A percentile compares a stretch with the other conserved stretches of the same genome.
Conservation (phyloP, 2,888 invertebrate genomes). For the Orthonychiurus folsomi region DNA sequence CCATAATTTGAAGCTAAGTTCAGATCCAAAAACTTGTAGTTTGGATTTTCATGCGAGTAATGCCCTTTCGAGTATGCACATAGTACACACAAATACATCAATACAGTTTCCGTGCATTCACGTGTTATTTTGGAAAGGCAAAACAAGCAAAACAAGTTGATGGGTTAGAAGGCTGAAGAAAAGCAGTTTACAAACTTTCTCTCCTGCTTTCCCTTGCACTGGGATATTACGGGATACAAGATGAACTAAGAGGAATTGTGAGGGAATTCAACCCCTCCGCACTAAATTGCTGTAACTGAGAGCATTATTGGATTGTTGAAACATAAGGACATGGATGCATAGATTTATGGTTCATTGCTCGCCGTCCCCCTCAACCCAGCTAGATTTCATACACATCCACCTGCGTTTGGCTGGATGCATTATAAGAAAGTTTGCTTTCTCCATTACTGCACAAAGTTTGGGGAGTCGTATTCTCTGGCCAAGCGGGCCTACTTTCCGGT, state of each 20-base stretch:
- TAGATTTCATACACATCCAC: background rate
- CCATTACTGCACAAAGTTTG: no score
- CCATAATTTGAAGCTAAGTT: background rate
- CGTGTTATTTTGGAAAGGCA: background rate
- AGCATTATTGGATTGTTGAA: slow-evolving; percentile 4
- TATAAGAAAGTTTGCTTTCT: no score
- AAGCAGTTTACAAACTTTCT: background rate
- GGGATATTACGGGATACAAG: no score
- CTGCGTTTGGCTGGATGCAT: no score
- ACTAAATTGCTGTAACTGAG: background rate
- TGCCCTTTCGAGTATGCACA: no score
- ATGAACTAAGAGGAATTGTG: background rate
- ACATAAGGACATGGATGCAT: background rate
- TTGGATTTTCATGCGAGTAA: no score
- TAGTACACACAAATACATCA: no score
- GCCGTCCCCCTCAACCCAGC: background rate
- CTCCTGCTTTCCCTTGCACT: background rate
- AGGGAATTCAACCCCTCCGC: no score
- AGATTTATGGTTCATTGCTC: slow-evolving; percentile 1
- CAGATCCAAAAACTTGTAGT: no score
- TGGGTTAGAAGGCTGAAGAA: background rate
- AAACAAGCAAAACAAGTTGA: background rate
- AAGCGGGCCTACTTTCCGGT: no score
- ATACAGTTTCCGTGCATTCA: background rate
- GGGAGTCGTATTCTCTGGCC: no score